phyloP scores from a whole-genome alignment of 2,888 invertebrate species.

The Ischnus inquisitorius region DNA sequence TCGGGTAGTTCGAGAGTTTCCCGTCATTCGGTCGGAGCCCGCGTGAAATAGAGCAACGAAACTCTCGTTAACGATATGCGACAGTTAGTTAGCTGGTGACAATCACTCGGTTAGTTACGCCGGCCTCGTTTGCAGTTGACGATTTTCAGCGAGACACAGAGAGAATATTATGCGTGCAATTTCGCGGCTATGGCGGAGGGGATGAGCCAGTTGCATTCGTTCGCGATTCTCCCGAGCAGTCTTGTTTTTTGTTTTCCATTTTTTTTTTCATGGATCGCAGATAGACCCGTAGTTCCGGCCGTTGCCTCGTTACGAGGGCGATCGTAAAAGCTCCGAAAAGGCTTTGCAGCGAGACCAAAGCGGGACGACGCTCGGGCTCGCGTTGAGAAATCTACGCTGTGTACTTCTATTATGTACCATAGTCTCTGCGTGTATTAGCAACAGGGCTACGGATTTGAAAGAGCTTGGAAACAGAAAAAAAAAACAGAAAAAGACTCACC shows the following conservation, averaged over 20 bases:
- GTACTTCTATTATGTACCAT: background rate
- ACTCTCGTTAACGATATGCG: slow-evolving; percentile 59
- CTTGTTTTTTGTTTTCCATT: slow-evolving; percentile 47
- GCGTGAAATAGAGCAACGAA: slow-evolving; percentile 38
- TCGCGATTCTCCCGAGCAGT: slow-evolving; percentile 9
- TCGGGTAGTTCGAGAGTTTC: background rate
- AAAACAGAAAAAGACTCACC: slow-evolving; percentile 87
- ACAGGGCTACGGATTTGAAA: background rate
- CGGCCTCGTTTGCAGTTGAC: slow-evolving; percentile 24
- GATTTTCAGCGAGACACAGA: slow-evolving; percentile 22
- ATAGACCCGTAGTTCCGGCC: slow-evolving; percentile 31
- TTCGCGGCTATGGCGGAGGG: background rate
- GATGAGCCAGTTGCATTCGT: background rate
- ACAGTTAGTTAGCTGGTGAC: slow-evolving; percentile 55
- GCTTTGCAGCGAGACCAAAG: slow-evolving; percentile 16
- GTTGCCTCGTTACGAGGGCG: slow-evolving; percentile 44
- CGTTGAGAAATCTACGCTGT: slow-evolving; percentile 10
- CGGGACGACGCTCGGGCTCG: slow-evolving; percentile 22
- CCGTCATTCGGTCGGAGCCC: background rate
- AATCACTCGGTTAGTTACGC: slow-evolving; percentile 57
- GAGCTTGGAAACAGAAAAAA: slow-evolving; percentile 24
- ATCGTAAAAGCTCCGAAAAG: slow-evolving; percentile 42
- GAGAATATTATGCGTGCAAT: slow-evolving; percentile 53
- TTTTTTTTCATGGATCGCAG: slow-evolving; percentile 33
- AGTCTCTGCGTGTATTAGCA: background rate